Base-by-base conservation (phyloP, 2,113 vertebrate species). In the Onychostoma macrolepis region DNA sequence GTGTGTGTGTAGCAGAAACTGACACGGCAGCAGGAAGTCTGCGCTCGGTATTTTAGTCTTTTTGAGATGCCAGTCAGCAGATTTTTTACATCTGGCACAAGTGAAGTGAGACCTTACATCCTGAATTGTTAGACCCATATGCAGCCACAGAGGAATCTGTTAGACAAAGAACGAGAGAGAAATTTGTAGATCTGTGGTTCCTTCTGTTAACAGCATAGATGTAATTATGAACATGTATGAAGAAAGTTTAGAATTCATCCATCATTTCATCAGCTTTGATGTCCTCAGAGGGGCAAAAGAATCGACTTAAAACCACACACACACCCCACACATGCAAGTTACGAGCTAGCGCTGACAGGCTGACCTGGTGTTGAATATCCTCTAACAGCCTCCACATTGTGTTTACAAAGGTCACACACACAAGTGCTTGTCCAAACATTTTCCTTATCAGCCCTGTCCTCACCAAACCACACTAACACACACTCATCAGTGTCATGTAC, bases 341-440 rank as follows among this genome's bases (percentile, higher is more conserved):
- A 79, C 69, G 65, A 80, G 86, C 85, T 87, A 84, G 65, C 77
- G 88, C 89, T 90, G 90, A 93, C 89, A 90, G 87, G 50, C 17
- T 36, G 36, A 53, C 80, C 88, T 83, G 50, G 84, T 88, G 87
- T 75, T 80, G 86, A 72, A 90, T 92, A 86, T 93, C 91, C 86
- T 69, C 79, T 91, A 88, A 89, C 53, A 45, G 61, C 58, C 53
- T 56, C 48, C 24, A 72, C 48, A 17, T 15, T 77, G 78, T 77
- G 75, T 89, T 77, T 45, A 86, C 75, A 85, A 79, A 76, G 85
- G 80, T 81, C 84, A 50, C 38, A 71, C 58, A 65, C 63, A 72
- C 88, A 71, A 90, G 28, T 84, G 81, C 84, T 87, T 79, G 75
- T 67, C 61, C 21, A 85, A 48, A 65, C 53, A 82, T 82, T 82